phyloP scores from a whole-genome alignment of 2,797 vertebrate species.

The Trachurus trachurus region DNA sequence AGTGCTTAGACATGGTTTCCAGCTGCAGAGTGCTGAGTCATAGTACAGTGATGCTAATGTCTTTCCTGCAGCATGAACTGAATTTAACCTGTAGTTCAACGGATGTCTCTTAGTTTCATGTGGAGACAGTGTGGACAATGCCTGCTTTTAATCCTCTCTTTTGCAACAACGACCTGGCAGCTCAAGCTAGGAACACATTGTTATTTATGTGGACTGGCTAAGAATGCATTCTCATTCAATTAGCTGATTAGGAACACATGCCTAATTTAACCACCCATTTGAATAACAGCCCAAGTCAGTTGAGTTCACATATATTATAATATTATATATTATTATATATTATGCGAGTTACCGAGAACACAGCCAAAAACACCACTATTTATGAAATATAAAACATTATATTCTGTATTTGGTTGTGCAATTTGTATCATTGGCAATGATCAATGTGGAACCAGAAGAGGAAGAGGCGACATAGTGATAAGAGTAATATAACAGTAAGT shows the following conservation, averaged over 20 bases:
- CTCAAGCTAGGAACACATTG: constrained; percentile 22
- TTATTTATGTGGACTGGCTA: constrained; percentile 41
- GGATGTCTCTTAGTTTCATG: constrained; percentile 1
- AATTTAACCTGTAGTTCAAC: neutral
- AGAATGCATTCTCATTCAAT: constrained; percentile 31
- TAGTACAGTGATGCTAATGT: constrained; percentile 7
- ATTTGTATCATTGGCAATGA: neutral
- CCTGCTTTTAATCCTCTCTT: constrained; percentile 36
- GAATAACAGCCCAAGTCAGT: constrained; percentile 6
- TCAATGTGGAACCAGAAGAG: neutral
- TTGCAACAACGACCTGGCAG: neutral
- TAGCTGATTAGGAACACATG: constrained; percentile 21
- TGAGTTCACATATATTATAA: neutral
- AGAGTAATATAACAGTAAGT: neutral
- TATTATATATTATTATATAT: neutral
- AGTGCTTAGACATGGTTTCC: constrained; percentile 39
- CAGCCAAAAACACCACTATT: neutral
- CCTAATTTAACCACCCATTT: constrained; percentile 13
- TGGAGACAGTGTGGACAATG: constrained; percentile 14
- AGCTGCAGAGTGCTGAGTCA: constrained; percentile 50
- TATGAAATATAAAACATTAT: neutral
- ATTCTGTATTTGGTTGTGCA: neutral
- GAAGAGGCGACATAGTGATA: neutral
- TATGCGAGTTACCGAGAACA: neutral
- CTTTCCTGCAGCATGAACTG: constrained; percentile 26